Percentiles rank a stretch among this genome's conserved stretches.
Conservation (phyloP, 2,797 vertebrate species). For the Spondyliosoma cantharus region DNA sequence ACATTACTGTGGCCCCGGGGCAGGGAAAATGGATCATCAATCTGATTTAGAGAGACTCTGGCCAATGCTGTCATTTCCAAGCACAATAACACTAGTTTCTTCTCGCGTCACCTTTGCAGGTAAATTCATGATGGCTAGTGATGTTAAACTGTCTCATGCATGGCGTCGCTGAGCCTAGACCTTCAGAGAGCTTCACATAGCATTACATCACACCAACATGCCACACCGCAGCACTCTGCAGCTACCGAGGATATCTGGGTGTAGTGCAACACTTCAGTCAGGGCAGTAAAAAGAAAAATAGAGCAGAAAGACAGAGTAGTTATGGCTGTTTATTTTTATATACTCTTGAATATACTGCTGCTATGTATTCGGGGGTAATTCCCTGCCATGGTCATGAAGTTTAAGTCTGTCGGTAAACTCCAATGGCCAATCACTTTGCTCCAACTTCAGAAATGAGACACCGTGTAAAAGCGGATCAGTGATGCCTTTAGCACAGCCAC, state of each 20-base stretch:
- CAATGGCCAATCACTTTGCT: constrained; percentile 62
- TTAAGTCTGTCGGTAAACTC: constrained; percentile 62
- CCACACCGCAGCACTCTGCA: constrained; percentile 30
- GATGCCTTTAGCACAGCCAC: constrained; percentile 50
- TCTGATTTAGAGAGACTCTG: constrained; percentile 80
- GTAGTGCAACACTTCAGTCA: constrained; percentile 35
- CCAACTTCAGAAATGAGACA: constrained; percentile 59
- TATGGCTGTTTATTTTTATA: constrained; percentile 46
- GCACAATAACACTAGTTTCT: constrained; percentile 73
- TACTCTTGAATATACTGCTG: constrained; percentile 36
- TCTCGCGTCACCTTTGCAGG: constrained; percentile 69
- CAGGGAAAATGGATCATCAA: constrained; percentile 83
- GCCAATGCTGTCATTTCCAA: constrained; percentile 71
- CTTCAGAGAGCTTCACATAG: constrained; percentile 54
- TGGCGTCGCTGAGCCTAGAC: constrained; percentile 57
- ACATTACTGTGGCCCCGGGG: constrained; percentile 79
- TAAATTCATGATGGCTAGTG: constrained; percentile 69
- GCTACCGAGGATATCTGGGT: constrained; percentile 28
- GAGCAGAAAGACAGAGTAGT: constrained; percentile 52
- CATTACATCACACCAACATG: constrained; percentile 67
- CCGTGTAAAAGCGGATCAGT: constrained; percentile 65
- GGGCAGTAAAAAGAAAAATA: constrained; percentile 45
- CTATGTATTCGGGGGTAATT: constrained; percentile 49
- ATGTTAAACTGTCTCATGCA: constrained; percentile 65
- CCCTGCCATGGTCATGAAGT: constrained; percentile 46